A percentile compares a stretch with the other conserved stretches of the same genome.
Evolutionary conservation across 2,888 invertebrate genomes (phyloP).

Genomic region (Pyrgus malvae): DNA sequence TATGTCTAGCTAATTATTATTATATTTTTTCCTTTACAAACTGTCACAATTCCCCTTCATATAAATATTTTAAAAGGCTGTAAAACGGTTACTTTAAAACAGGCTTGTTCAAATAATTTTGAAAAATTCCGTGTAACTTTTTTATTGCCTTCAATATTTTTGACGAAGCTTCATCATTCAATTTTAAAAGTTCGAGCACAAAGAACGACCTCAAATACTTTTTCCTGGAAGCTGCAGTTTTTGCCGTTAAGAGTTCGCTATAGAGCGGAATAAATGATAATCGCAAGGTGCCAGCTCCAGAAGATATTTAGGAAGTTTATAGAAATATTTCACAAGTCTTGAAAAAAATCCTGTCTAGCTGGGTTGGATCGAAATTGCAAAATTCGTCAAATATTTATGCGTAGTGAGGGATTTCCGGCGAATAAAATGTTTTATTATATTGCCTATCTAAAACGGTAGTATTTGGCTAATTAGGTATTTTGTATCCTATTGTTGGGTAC

Average conservation of each 20-base stretch:
- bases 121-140: slow-evolving; percentile 2
- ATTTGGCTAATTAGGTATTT: too few relatives aligned
- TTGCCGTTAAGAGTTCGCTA: slow-evolving; percentile 15
- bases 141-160: slow-evolving; percentile 10
- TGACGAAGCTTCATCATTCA: slow-evolving; percentile 12
- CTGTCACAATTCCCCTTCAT: background rate
- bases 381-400: too few relatives aligned
- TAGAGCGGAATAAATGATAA: slow-evolving; percentile 25
- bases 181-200: slow-evolving; percentile 17
- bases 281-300: slow-evolving; percentile 19
- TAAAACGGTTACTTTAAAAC: background rate
- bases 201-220: slow-evolving; percentile 20
- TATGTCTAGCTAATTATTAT: too few relatives aligned
- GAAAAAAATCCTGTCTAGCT: background rate
- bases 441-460: too few relatives aligned
- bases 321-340: slow-evolving; percentile 10
- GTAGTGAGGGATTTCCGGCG: too few relatives aligned
- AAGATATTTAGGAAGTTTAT: slow-evolving; percentile 13
- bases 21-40: background rate
- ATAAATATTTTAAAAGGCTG: background rate
- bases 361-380: background rate
- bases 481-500: too few relatives aligned
- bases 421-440: too few relatives aligned
- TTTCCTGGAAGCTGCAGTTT: slow-evolving; percentile 20
- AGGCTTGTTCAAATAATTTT: background rate